phyloP scores from a whole-genome alignment of 2,888 invertebrate genomes.

The Aphidius colemani region DNA sequence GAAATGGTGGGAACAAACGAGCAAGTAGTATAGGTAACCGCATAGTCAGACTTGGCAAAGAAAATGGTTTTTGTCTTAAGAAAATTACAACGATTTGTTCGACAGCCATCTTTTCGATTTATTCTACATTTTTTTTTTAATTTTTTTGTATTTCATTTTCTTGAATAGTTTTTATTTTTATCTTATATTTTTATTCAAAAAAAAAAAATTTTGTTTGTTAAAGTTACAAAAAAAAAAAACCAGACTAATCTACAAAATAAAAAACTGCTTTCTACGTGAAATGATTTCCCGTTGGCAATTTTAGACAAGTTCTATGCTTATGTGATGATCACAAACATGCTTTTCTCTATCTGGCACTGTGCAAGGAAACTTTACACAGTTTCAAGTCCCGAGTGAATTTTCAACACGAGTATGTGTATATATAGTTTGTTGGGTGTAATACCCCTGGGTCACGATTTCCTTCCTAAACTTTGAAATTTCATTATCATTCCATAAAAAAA shows the following conservation, averaged over 20 bases:
- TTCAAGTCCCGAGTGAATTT: constrained; percentile 36
- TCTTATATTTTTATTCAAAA: background rate
- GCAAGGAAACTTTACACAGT: constrained; percentile 33
- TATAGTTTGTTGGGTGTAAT: constrained; percentile 29
- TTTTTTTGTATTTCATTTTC: background rate
- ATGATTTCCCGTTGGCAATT: constrained; percentile 37
- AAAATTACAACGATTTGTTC: constrained; percentile 41
- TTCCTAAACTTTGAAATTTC: constrained; percentile 39
- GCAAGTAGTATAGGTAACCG: constrained; percentile 36
- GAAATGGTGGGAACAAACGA: constrained; percentile 16
- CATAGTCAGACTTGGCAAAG: constrained; percentile 42
- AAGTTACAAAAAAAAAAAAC: background rate
- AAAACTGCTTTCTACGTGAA: constrained; percentile 33
- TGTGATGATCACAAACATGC: constrained; percentile 30
- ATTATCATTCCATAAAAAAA: constrained; percentile 36
- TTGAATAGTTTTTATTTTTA: background rate
- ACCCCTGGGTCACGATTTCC: constrained; percentile 40
- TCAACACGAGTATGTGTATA: constrained; percentile 18
- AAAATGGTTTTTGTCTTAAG: constrained; percentile 47
- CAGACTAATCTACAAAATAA: background rate
- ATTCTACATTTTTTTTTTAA: background rate
- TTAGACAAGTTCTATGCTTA: constrained; percentile 14
- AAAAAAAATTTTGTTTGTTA: background rate
- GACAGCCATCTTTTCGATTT: constrained; percentile 1
- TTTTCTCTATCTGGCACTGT: constrained; percentile 15